Conservation (phyloP, 2,888 invertebrate genomes). For the Dromius quadrimaculatus region DNA sequence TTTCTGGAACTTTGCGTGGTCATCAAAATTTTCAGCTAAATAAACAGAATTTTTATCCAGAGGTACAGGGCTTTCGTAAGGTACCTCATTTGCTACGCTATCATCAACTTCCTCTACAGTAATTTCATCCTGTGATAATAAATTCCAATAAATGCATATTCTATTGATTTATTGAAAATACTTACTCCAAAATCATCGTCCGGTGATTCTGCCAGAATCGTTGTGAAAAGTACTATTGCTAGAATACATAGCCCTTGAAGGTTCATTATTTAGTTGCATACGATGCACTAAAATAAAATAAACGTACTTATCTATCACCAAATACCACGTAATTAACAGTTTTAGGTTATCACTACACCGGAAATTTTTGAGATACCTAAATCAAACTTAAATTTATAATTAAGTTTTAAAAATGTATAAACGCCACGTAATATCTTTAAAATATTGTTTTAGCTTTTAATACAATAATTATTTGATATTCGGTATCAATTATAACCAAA, state of each 20-base stretch:
- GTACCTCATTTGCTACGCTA: constrained; percentile 66
- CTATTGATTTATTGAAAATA: constrained; percentile 10
- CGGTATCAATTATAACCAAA: no score
- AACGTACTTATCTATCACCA: constrained; percentile 8
- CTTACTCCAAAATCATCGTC: constrained; percentile 35
- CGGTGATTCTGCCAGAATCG: constrained; percentile 12
- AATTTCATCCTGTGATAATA: constrained; percentile 29
- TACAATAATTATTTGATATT: no score
- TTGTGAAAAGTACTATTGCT: constrained; percentile 43
- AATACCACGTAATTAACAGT: constrained; percentile 5
- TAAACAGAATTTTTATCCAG: constrained; percentile 74
- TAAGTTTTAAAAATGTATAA: not conserved
- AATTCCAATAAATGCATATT: constrained; percentile 13
- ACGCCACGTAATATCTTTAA: no score
- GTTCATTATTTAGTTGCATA: constrained; percentile 38
- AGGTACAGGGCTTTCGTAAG: constrained; percentile 80
- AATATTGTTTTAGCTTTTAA: no score
- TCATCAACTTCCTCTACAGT: constrained; percentile 59
- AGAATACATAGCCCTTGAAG: constrained; percentile 47
- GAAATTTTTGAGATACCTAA: not conserved
- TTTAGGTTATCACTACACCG: constrained; percentile 5
- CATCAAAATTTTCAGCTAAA: constrained; percentile 90
- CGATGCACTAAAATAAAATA: constrained; percentile 31
- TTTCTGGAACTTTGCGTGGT: constrained; percentile 76
- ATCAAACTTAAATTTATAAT: not conserved